Conservation (phyloP, 2,888 invertebrate genomes). For the Allygus modestus region DNA sequence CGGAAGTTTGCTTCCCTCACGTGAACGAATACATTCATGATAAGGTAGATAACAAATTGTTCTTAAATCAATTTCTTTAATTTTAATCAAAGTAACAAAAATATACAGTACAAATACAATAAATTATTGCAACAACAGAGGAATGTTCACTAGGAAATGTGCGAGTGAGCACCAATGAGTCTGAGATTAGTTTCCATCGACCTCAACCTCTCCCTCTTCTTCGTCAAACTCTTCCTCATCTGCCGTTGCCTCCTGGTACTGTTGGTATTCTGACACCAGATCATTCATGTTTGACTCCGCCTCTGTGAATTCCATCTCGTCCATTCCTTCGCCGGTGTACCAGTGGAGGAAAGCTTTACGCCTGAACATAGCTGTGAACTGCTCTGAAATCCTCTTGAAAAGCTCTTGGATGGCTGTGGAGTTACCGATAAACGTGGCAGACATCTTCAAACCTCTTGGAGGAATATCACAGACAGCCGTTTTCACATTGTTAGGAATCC, state of each 20-base stretch:
- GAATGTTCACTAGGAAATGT: background rate
- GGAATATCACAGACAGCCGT: conserved; percentile 81
- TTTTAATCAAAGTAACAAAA: conserved; percentile 26
- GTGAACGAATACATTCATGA: too few relatives aligned
- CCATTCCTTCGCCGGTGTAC: conserved; percentile 79
- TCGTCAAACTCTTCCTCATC: conserved; percentile 52
- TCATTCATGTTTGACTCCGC: conserved; percentile 76
- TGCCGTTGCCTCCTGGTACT: conserved; percentile 84
- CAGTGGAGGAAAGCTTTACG: conserved; percentile 73
- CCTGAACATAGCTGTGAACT: conserved; percentile 81
- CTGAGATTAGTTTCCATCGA: conserved; percentile 19
- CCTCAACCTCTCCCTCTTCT: conserved; percentile 40
- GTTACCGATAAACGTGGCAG: conserved; percentile 79
- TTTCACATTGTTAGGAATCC: conserved; percentile 75
- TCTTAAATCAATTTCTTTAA: background rate
- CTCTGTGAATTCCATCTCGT: conserved; percentile 72
- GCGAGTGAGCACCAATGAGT: background rate
- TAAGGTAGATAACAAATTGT: background rate
- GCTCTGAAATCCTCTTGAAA: conserved; percentile 77
- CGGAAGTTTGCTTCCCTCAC: too few relatives aligned
- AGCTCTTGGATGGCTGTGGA: conserved; percentile 77
- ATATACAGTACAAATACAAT: conserved; percentile 5
- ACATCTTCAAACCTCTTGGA: conserved; percentile 79
- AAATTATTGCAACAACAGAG: background rate
- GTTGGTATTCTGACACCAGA: conserved; percentile 94